phyloP scores from a whole-genome alignment of 2,113 vertebrate genomes.

The Trochalopteron elliotii region DNA sequence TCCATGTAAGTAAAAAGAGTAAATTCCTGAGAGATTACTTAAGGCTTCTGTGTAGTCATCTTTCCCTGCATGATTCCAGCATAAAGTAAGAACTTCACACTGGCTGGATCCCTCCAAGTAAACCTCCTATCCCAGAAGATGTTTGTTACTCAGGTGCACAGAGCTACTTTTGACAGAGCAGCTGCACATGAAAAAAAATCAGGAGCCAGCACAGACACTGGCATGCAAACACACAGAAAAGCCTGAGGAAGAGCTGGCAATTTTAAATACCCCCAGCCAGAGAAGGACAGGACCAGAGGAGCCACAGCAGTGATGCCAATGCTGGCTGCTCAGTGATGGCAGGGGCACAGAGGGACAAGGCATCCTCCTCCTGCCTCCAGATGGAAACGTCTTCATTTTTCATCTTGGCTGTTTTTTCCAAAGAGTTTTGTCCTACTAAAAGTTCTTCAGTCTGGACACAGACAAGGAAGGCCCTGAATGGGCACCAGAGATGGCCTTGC shows the following conservation, averaged over 20 bases:
- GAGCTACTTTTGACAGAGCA: not conserved
- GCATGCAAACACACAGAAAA: not conserved
- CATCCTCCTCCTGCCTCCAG: not conserved
- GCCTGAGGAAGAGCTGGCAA: not conserved
- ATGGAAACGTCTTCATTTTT: not conserved
- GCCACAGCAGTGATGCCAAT: not conserved
- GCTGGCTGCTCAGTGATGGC: not conserved
- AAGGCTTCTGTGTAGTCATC: not conserved
- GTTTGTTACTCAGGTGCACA: not conserved
- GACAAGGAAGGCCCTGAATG: rapidly evolving
- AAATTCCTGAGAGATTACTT: not conserved
- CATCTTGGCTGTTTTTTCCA: not conserved
- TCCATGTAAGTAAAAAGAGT: constrained; percentile 1
- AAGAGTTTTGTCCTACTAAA: not conserved
- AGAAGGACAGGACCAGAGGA: not conserved
- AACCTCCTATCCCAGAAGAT: not conserved
- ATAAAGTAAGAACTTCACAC: not conserved
- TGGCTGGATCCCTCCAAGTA: not conserved
- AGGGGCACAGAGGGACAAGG: not conserved
- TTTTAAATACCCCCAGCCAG: not conserved
- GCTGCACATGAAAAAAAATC: not conserved
- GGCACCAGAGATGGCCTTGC: not conserved
- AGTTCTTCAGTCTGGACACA: not conserved
- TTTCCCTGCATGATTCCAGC: not conserved
- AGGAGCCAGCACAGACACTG: not conserved